Base-by-base conservation (phyloP, 2,888 invertebrate species). In the Hanleya hanleyi region DNA sequence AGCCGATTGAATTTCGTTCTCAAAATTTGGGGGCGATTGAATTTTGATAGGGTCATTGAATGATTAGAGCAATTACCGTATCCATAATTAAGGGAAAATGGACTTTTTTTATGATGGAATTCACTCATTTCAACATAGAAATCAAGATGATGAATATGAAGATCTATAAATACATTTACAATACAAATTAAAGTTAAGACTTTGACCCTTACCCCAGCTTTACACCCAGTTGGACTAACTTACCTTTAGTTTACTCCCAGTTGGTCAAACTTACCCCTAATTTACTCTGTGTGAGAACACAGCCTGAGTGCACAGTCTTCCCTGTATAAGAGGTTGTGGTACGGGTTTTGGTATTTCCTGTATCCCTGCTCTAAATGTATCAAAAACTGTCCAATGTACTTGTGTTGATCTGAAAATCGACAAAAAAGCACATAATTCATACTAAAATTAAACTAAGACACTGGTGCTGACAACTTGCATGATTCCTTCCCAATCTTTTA, bases 291-390 rank as follows among this genome's bases (percentile, higher is more conserved):
- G 95, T 96, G 70, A 98, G 93, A 92, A 97, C 95, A 90, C 95
- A 96, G 90, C 97, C 97, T 97, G 91, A 98, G 97, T 15, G 97
- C 95, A 29, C 98, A 97, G 90, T 98, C 98, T 32, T 97, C 96
- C 0, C 97, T 97, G 88, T 98, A 97, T 33, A 97, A 92, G 88
- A 97, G 96, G 91, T 98, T 98, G 92, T 98, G 97, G 92, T 98
- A 97, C 32, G 97, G 97, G 91, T 97, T 97, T 87, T 94, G 93
- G 91, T 95, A 94, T 89, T 95, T 95, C 91, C 95, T 96, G 92
- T 98, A 98, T 35, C 98, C 98, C 83, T 94, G 94, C 91, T 98
- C 97, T 88, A 97, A 93, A 84, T 94, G 94, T 81, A 93, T 92
- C 82, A 98, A 93, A 97, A 98, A 87, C 94, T 95, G 91, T 98